Conservation (phyloP, 2,888 invertebrate genomes). For the Rhyacophila evoluta region DNA sequence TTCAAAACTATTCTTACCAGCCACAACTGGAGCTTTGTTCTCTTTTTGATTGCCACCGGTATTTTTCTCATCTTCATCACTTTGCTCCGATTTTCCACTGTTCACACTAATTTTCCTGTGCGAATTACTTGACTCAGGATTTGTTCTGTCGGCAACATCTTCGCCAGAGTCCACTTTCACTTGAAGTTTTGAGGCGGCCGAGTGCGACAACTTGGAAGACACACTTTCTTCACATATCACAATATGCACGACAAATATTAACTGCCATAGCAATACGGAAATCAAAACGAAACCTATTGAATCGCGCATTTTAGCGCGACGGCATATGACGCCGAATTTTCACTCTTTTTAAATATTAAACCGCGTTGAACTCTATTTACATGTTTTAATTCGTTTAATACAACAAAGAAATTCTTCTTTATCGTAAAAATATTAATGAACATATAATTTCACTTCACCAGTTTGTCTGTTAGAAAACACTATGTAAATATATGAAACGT, state of each 20-base stretch:
- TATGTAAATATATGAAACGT: background rate
- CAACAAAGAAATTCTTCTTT: background rate
- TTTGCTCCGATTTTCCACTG: background rate
- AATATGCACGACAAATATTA: slow-evolving; percentile 56
- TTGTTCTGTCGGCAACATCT: slow-evolving; percentile 46
- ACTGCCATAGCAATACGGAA: slow-evolving; percentile 63
- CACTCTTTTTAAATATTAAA: background rate
- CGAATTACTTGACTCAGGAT: background rate
- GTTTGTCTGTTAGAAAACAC: background rate
- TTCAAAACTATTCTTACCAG: background rate
- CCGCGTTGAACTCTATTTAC: background rate
- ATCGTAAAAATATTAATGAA: background rate
- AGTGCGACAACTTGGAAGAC: slow-evolving; percentile 56
- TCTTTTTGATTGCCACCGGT: background rate
- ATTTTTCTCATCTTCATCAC: background rate
- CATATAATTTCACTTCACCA: background rate
- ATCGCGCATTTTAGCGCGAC: slow-evolving; percentile 64
- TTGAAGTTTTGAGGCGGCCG: slow-evolving; percentile 56
- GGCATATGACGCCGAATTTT: background rate
- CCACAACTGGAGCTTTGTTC: background rate
- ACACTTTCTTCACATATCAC: slow-evolving; percentile 61
- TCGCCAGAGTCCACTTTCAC: slow-evolving; percentile 57
- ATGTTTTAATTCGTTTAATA: background rate
- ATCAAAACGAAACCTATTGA: slow-evolving; percentile 64
- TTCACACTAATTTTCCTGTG: background rate